Base-by-base conservation (phyloP, 2,113 vertebrate species). In the Onychostruthus taczanowskii region DNA sequence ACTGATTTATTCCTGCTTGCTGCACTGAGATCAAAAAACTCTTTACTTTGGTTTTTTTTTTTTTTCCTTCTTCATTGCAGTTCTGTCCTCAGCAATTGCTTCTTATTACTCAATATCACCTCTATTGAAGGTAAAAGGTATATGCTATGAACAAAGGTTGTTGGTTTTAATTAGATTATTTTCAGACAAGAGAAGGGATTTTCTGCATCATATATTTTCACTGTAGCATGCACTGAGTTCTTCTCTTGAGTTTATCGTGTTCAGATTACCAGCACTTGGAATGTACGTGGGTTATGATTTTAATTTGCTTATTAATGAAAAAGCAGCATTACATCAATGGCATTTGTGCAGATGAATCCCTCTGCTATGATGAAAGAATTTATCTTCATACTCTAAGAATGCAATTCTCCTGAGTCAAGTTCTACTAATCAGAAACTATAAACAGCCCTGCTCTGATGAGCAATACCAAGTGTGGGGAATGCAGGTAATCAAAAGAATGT, bases 271-370 rank as follows among this genome's bases (percentile, higher is more conserved):
- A 43, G 35, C 20, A 88, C 24, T n/a, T 52, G 80, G 69, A 93
- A 90, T 92, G 79, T 91, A 63, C 0, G 10, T 93, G 63, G 84
- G 68, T n/a, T 94, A 43, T 72, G 46, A 88, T n/a, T 83, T 93
- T 66, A 82, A 89, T 87, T 91, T 90, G 39, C 37, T 76, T 90
- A 47, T 89, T 96, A 95, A 91, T 76, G 62, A 80, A 86, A 92
- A 91, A 78, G 8, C 24, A 75, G 39, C 31, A 89, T 49, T 46
- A 91, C 44, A 76, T 64, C 31, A 82, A 41, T 79, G 39, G 28
- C 13, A 56, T 81, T 87, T 50, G 7, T 75, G 79, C 37, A 94
- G 46, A 82, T 76, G 53, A 79, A 84, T 82, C 69, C 10, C 26
- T 87, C 56, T 82, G 17, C 44, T 58, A 68, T 0, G 22, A 75